Evolutionary conservation across 1,140 invertebrate species (phyloP), one percentile per base, ranked within the genome.

Genomic region (Aphaenogaster rudis): DNA sequence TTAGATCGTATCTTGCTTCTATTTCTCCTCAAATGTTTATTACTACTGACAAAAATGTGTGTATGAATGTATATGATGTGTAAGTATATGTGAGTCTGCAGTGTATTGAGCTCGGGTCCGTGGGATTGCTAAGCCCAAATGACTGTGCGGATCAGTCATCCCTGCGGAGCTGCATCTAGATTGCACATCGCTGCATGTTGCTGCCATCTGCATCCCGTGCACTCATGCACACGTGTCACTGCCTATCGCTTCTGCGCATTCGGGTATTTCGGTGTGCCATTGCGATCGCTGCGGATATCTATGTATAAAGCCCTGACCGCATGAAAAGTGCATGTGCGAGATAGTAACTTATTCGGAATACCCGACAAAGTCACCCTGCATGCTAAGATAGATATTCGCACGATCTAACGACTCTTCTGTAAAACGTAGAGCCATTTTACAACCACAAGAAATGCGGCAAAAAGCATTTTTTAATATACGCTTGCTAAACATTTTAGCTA

Each of bases 161-260:
- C 66, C 21, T 50, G 42, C 66, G 42, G 66, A 39, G 13, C 64
- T 69, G 66, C n/a, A 76, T 84, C 54, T 76, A 63, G 80, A 84
- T 50, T 36, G 80, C 39, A 72, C 69, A 28, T 39, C 67, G 69
- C 69, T 61, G 42, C 80, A 61, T 59, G 67, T 74, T 33, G 50
- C 54, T 76, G 71, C 45, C 78, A 80, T 80, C 45, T 84, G 80
- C 80, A 84, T 54, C 45, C 63, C 33, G 48, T 84, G 69, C 39
- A 76, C 54, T 61, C 80, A 50, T 39, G 54, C 54, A 61, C 67
- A 84, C 69, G 69, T 84, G 69, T 84, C 80, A 84, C 45, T 74
- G 69, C 42, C 39, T 84, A 76, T 84, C 69, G 42, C 80, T 82
- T 59, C 67, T 82, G 67, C 69, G 54, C 57, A 74, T 50, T 74